Percentiles rank a stretch among this genome's conserved stretches.
These are phyloP conservation scores for Naso thynnoides DNA, from an alignment of 2,797 vertebrate genomes.

Conservation along the genomic window DNA sequence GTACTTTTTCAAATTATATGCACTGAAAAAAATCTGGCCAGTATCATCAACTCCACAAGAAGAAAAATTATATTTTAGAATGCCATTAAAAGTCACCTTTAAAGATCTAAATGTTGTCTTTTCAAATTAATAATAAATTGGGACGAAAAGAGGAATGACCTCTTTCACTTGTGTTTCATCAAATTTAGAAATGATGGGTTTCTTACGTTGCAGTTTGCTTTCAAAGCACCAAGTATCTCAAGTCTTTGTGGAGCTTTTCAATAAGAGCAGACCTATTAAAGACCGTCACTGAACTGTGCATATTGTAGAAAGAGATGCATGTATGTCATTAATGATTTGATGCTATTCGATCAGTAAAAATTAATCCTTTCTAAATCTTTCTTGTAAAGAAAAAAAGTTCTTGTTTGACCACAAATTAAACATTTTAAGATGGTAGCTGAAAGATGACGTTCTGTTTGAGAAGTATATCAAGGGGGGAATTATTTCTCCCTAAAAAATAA, in stretches of 20 bases:
- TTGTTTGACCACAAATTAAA: slow-evolving; percentile 36
- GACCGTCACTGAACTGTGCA: slow-evolving; percentile 65
- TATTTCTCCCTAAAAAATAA: slow-evolving; percentile 39
- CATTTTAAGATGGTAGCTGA: slow-evolving; percentile 37
- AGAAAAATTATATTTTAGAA: neutral
- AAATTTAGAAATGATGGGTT: slow-evolving; percentile 5
- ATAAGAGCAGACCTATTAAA: slow-evolving; percentile 41
- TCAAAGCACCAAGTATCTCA: slow-evolving; percentile 17
- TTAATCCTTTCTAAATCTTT: slow-evolving; percentile 51
- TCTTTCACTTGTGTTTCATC: slow-evolving; percentile 14
- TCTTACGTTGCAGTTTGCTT: slow-evolving; percentile 27
- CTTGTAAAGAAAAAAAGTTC: slow-evolving; percentile 46
- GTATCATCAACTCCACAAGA: neutral
- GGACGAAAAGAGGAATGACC: neutral
- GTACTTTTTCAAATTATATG: neutral
- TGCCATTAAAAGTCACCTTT: neutral
- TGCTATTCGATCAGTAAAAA: slow-evolving; percentile 51
- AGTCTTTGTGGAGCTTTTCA: slow-evolving; percentile 55
- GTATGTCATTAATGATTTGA: slow-evolving; percentile 70
- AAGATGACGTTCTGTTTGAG: slow-evolving; percentile 38
- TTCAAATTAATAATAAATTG: neutral
- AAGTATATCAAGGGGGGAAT: slow-evolving; percentile 38
- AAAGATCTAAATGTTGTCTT: neutral
- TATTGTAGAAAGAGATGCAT: slow-evolving; percentile 80
- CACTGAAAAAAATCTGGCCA: neutral